Evolutionary conservation across 2,797 vertebrate species (phyloP).

Genomic region (Leptoclinus maculatus): DNA sequence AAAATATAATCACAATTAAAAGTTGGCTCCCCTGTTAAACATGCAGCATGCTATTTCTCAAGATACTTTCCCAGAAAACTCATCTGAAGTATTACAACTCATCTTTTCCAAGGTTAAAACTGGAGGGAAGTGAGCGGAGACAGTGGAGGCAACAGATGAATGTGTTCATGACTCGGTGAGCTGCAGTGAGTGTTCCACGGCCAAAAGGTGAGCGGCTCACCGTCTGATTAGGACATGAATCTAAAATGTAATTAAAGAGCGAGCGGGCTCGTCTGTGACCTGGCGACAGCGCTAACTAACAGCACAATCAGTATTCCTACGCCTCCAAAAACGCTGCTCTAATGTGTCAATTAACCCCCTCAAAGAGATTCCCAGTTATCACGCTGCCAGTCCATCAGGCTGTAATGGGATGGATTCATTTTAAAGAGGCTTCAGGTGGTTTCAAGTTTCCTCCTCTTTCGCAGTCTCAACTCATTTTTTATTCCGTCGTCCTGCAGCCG

Average conservation of each 20-base stretch:
- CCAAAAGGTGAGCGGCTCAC: constrained; percentile 50
- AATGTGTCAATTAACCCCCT: constrained; percentile 37
- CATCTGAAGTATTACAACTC: background rate
- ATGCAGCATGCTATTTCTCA: background rate
- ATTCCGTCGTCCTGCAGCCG: constrained; percentile 24
- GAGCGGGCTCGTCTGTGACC: constrained; percentile 52
- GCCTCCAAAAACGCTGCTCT: constrained; percentile 1
- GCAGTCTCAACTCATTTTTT: constrained; percentile 18
- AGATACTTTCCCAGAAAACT: constrained; percentile 5
- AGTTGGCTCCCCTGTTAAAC: background rate
- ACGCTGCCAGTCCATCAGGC: background rate
- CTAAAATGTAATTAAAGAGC: constrained; percentile 75
- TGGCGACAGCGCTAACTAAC: constrained; percentile 40
- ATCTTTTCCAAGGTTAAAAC: constrained; percentile 48
- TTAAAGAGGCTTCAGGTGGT: constrained; percentile 45
- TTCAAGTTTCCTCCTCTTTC: constrained; percentile 12
- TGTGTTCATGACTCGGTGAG: constrained; percentile 8
- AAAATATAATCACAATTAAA: background rate
- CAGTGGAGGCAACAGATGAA: background rate
- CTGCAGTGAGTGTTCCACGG: constrained; percentile 18
- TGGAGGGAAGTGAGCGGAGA: background rate
- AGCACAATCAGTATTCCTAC: constrained; percentile 56
- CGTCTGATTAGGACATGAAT: constrained; percentile 69
- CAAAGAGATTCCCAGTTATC: background rate
- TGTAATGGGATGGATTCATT: constrained; percentile 25